Conservation (phyloP, 2,888 invertebrate genomes). For the Eupithecia subumbrata region DNA sequence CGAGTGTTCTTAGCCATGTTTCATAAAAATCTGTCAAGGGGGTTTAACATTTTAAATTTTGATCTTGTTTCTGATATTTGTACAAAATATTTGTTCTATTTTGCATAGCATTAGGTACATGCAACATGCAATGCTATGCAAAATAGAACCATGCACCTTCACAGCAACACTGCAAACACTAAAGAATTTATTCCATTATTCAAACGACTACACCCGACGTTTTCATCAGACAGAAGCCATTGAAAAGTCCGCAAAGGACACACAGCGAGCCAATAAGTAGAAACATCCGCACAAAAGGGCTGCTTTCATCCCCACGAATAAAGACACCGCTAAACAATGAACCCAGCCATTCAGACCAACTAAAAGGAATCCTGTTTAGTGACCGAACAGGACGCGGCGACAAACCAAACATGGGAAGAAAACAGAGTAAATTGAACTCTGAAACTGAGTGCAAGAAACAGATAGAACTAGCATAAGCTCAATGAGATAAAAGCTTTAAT, state of each 20-base stretch:
- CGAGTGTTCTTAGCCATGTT: no score
- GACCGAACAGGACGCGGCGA: conserved; percentile 39
- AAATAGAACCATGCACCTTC: not conserved
- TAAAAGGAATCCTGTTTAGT: conserved; percentile 71
- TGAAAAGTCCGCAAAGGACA: conserved; percentile 28
- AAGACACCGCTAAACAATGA: conserved; percentile 62
- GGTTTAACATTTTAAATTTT: no score
- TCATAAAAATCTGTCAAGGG: no score
- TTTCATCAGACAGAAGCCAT: conserved; percentile 15
- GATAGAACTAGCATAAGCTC: conserved; percentile 9
- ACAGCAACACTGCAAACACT: not conserved
- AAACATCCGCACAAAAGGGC: conserved; percentile 36
- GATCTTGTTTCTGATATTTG: no score
- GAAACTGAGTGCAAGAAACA: not conserved
- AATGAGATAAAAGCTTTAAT: conserved; percentile 4
- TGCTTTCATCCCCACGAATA: conserved; percentile 42
- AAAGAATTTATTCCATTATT: conserved; percentile 13
- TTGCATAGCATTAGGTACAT: not conserved
- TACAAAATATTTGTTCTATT: no score
- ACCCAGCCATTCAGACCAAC: conserved; percentile 63
- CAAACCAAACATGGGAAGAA: conserved; percentile 23
- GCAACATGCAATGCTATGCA: not conserved
- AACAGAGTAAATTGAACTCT: conserved; percentile 22
- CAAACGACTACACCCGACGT: conserved; percentile 7
- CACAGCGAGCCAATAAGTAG: conserved; percentile 25